Conservation (phyloP, 2,113 vertebrate species). For the Notothenia rossii region DNA sequence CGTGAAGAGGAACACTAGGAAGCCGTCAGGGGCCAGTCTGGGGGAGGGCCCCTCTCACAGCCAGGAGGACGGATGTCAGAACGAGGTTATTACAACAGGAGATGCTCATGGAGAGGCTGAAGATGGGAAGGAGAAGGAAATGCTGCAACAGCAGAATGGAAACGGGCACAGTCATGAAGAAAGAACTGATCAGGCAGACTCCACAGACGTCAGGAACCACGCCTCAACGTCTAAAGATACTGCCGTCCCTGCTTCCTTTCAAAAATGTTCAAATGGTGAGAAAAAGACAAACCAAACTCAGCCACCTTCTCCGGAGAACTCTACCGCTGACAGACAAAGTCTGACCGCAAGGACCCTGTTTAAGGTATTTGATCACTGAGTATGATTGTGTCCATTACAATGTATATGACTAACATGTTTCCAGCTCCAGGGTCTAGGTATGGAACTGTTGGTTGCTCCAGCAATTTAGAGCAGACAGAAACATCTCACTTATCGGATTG, state of each 20-base stretch:
- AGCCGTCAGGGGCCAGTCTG: conserved; percentile 80
- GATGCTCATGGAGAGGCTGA: conserved; percentile 19
- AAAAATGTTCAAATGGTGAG: conserved; percentile 7
- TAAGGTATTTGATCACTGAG: conserved; percentile 35
- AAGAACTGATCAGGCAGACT: conserved; percentile 3
- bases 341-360: conserved; percentile 60
- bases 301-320: conserved; percentile 50
- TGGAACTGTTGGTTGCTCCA: neutral
- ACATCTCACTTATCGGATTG: neutral
- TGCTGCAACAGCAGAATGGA: conserved; percentile 67
- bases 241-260: neutral
- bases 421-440: neutral
- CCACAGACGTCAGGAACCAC: conserved; percentile 28
- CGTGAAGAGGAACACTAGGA: conserved; percentile 89
- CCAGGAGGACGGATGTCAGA: conserved; percentile 86
- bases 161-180: conserved; percentile 21
- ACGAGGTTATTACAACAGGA: conserved; percentile 65
- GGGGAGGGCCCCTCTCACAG: conserved; percentile 87
- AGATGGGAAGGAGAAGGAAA: conserved; percentile 58
- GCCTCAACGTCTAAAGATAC: conserved; percentile 60
- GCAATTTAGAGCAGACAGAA: neutral
- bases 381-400: conserved; percentile 26
- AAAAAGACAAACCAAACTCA: conserved; percentile 44
- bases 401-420: neutral
- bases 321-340: conserved; percentile 61